Base-by-base conservation (phyloP, 2,113 vertebrate genomes). In the Megaptera novaeangliae region DNA sequence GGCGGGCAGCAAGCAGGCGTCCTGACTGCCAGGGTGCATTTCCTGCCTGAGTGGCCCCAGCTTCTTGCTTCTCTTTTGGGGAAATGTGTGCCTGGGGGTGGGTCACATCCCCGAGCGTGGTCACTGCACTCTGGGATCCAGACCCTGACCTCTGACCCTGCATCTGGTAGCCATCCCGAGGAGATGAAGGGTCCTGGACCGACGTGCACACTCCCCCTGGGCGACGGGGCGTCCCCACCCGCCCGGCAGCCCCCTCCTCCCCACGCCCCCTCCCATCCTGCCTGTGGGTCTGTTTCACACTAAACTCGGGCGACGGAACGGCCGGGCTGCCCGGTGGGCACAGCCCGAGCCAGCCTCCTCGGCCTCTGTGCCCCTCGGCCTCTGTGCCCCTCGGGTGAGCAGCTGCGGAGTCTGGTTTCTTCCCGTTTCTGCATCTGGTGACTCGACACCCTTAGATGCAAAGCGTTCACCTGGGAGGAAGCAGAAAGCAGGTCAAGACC, bases 21-120 rank as follows among this genome's bases (percentile, higher is more conserved):
- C 59, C 57, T 25, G 23, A 57, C 55, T 61, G 59, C 55, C 55
- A 27, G 23, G 59, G 59, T 61, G 34, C 23, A 8, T 21, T 20
- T 34, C 92, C 98, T 97, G 84, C 84, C 98, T 97, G 98, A 4
- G 14, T 21, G 41, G 41, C 87, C 97, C n/a, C 8, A 1, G 80
- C 13, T 17, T 34, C 41, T 14, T 8, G 3, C 31, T 55, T 72
- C 75, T 81, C 90, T n/a, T 25, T 44, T 11, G 36, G 72, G 77
- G 25, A 89, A 4, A 52, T 18, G 3, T 5, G 81, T 15, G 5
- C 9, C 34, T 0, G 1, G 20, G 44, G 44, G 10, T 25, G 46
- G 71, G n/a, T 6, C 5, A 29, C 8, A n/a, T 39, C 46, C 46
- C n/a, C 1, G 3, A 20, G 25, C 55, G 63, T 9, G 20, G 39